Evolutionary conservation across 2,113 vertebrate genomes (phyloP).

Genomic region (Crotophaga sulcirostris): DNA sequence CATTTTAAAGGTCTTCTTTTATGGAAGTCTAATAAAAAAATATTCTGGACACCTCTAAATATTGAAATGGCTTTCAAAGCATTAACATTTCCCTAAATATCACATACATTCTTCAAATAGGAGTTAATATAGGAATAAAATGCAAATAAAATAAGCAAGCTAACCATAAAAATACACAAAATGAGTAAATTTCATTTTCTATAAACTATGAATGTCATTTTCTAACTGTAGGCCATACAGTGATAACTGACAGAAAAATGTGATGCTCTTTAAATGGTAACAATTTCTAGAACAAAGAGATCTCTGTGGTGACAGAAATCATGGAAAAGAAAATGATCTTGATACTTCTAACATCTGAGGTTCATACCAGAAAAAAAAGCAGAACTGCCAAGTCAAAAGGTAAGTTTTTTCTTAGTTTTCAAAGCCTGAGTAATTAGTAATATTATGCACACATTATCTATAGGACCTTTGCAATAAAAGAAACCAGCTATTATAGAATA

Average conservation of each 20-base stretch:
- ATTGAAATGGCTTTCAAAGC: slow-evolving; percentile 29
- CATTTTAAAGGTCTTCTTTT: slow-evolving; percentile 40
- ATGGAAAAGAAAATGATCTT: background rate
- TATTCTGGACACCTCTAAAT: background rate
- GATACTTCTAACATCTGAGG: background rate
- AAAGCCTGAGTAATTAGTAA: slow-evolving; percentile 34
- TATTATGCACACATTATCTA: background rate
- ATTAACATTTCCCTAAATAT: slow-evolving; percentile 58
- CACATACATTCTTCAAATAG: slow-evolving; percentile 46
- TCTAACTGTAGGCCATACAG: background rate
- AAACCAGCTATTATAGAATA: background rate
- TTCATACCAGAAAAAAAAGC: background rate
- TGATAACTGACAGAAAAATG: slow-evolving; percentile 28
- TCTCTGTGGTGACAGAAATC: background rate
- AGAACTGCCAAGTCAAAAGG: background rate
- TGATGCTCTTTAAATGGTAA: background rate
- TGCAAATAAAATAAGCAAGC: slow-evolving; percentile 55
- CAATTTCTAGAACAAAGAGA: background rate
- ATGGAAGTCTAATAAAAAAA: slow-evolving; percentile 25
- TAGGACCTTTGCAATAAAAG: background rate
- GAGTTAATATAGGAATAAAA: slow-evolving; percentile 62
- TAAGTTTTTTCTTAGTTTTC: background rate
- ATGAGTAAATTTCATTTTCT: slow-evolving; percentile 51
- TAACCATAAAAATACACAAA: slow-evolving; percentile 37
- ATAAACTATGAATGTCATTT: slow-evolving; percentile 2